Conservation (phyloP, 2,888 invertebrate species). For the Leucophenga montana region DNA sequence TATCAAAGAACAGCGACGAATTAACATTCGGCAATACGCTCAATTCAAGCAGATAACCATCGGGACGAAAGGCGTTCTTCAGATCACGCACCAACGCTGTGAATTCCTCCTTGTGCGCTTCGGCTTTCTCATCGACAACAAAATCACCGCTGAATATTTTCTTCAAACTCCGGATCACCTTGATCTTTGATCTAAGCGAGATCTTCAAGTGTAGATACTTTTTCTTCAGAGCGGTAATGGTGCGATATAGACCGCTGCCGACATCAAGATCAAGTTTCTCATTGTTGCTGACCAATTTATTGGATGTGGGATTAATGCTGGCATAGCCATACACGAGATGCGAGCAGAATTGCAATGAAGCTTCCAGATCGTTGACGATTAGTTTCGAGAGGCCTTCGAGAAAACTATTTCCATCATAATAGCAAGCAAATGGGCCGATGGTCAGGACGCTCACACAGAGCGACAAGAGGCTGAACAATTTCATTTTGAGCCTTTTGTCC, state of each 20-base stretch:
- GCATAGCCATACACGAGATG: slow-evolving; percentile 87
- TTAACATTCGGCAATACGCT: slow-evolving; percentile 87
- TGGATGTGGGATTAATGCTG: slow-evolving; percentile 80
- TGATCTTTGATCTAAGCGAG: slow-evolving; percentile 82
- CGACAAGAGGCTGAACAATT: slow-evolving; percentile 58
- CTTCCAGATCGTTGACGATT: slow-evolving; percentile 81
- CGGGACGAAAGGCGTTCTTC: slow-evolving; percentile 81
- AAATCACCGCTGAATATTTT: slow-evolving; percentile 81
- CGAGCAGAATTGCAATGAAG: slow-evolving; percentile 84
- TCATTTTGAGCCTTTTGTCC: slow-evolving; percentile 61
- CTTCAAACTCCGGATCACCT: slow-evolving; percentile 79
- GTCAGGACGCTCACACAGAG: slow-evolving; percentile 57
- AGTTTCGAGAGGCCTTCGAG: slow-evolving; percentile 80
- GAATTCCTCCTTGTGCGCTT: slow-evolving; percentile 87
- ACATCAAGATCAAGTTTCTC: slow-evolving; percentile 83
- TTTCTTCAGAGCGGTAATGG: slow-evolving; percentile 81
- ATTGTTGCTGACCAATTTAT: slow-evolving; percentile 81
- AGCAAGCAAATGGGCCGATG: slow-evolving; percentile 61
- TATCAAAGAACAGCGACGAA: slow-evolving; percentile 82
- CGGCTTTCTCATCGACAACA: slow-evolving; percentile 84
- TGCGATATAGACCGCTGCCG: slow-evolving; percentile 81
- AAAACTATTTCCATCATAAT: slow-evolving; percentile 68
- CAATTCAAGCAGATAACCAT: slow-evolving; percentile 80
- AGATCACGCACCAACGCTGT: slow-evolving; percentile 84
- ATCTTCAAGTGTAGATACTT: slow-evolving; percentile 82